Evolutionary conservation across 2,113 vertebrate species (phyloP), one percentile per base, ranked within the genome.

Genomic region (Clupea harengus): DNA sequence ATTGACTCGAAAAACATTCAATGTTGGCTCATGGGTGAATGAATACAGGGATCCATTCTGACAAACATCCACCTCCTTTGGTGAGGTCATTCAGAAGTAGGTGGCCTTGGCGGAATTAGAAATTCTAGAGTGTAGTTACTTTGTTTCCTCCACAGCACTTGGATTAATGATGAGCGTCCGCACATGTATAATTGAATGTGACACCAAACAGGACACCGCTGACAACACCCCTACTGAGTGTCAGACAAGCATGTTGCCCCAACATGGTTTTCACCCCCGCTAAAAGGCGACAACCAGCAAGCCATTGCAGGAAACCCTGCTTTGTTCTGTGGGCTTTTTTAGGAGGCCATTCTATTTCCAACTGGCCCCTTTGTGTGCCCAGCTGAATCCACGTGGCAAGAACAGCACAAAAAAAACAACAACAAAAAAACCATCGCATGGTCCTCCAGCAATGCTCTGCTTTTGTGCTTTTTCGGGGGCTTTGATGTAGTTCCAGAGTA

Each of bases 151-250:
- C 44, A 81, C 60, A 52, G n/a, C 57, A 85, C 85, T 81, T 81
- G 32, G 84, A 88, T 85, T 88, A 90, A 85, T 57, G 85, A 86
- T 86, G 88, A 82, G 82, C 84, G 83, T 83, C 82, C 72, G 72
- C n/a, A 78, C 86, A 88, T 90, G 17, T 49, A 86, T 90, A 84
- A 90, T 91, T 91, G 72, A 92, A 46, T 47, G 49, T 54, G 72
- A 85, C 87, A 83, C 52, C 67, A 80, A 67, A 88, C 82, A n/a
- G 84, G 85, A 91, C 87, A 86, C 85, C 60, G 85, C 57, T 49
- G 85, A 88, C 88, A 88, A 54, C 82, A 80, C 81, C 82, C 60
- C 72, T 72, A 84, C 28, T 87, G 86, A 88, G 83, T 39, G 72
- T 78, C 72, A 78, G 28, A 11, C 11, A 11, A 28, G 9, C 13